A percentile compares a stretch with the other conserved stretches of the same genome.
These are phyloP conservation scores for Oasisia sp. DNA, from an alignment of 2,888 invertebrate genomes.

Conservation along the genomic window DNA sequence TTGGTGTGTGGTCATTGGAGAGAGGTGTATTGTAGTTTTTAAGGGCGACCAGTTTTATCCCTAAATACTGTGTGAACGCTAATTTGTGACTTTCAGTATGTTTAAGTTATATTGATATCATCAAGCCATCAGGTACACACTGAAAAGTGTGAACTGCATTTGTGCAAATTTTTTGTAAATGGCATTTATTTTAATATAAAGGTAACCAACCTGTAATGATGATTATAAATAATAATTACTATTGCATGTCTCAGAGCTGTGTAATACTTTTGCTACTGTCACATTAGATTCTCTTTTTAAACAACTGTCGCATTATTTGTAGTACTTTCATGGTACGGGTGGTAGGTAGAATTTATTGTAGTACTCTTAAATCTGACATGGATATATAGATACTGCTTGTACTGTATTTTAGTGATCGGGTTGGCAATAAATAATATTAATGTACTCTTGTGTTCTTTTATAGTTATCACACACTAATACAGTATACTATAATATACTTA, in stretches of 20 bases:
- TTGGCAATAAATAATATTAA: constrained; percentile 3
- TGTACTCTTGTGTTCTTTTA: not conserved
- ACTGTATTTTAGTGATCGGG: not conserved
- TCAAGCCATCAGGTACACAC: not conserved
- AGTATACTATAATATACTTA: too few relatives aligned
- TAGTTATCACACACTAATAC: not conserved
- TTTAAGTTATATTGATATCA: not conserved
- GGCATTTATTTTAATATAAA: not conserved
- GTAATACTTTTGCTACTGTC: not conserved
- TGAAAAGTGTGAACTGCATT: not conserved
- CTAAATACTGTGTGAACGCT: not conserved
- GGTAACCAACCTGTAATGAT: not conserved
- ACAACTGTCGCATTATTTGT: not conserved
- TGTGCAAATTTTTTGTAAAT: not conserved
- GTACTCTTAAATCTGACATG: not conserved
- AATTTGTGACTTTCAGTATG: not conserved
- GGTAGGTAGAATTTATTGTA: not conserved
- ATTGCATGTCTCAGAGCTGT: not conserved
- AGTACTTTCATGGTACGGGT: not conserved
- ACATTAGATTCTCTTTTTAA: not conserved
- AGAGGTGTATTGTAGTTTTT: not conserved
- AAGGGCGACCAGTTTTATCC: not conserved
- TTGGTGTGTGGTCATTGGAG: not conserved
- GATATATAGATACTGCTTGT: not conserved
- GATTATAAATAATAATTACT: not conserved